Evolutionary conservation across 2,113 vertebrate genomes (phyloP).

Genomic region (Rousettus leschenaultii): DNA sequence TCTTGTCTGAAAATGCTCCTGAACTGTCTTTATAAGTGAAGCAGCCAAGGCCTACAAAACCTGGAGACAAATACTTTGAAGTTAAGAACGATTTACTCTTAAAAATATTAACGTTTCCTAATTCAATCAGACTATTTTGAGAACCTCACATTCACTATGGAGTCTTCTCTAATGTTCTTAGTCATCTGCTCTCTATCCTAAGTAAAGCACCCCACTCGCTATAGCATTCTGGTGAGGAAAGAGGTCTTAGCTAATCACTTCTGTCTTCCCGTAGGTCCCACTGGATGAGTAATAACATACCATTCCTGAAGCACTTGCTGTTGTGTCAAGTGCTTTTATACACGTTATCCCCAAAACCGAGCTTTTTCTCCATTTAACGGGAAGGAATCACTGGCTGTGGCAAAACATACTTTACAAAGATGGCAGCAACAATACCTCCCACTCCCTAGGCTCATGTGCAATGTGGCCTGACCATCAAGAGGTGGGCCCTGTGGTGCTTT

Average conservation of each 20-base stretch:
- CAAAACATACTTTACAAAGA: neutral
- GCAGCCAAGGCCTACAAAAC: neutral
- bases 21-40: neutral
- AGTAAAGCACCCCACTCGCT: neutral
- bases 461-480: neutral
- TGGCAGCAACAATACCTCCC: neutral
- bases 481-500: too few species aligned
- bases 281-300: neutral
- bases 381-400: neutral
- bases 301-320: neutral
- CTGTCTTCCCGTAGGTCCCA: neutral
- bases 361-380: neutral
- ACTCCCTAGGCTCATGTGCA: neutral
- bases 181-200: neutral
- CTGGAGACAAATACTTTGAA: neutral
- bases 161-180: neutral
- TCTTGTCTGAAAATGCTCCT: neutral
- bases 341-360: neutral
- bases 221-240: neutral
- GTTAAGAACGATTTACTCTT: neutral
- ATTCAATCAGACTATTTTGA: neutral
- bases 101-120: neutral
- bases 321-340: neutral
- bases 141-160: neutral
- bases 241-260: neutral